Evolutionary conservation across 2,797 vertebrate genomes (phyloP).

Genomic region (Smutsia temminckii): DNA sequence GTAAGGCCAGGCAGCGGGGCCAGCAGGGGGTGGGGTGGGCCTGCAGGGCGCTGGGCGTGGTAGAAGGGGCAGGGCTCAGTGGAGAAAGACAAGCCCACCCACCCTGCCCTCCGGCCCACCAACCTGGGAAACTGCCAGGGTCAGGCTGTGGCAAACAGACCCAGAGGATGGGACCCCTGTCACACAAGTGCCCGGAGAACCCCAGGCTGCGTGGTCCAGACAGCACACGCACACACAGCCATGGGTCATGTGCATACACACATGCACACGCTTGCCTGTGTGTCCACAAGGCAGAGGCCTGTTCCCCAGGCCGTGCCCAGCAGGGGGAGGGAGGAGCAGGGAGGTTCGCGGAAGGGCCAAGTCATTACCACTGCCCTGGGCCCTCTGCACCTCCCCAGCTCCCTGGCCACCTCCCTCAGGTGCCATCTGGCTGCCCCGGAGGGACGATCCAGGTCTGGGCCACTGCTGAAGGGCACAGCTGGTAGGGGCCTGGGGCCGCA

Average conservation of each 20-base stretch:
- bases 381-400: neutral
- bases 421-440: neutral
- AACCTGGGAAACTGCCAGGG: rapidly evolving
- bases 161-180: neutral
- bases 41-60: rapidly evolving
- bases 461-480: neutral
- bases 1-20: conserved; percentile 84
- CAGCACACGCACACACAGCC: neutral
- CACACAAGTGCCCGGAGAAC: neutral
- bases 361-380: rapidly evolving
- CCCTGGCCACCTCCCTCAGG: rapidly evolving
- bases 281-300: neutral
- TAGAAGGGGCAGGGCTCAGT: too few species aligned
- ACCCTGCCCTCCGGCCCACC: neutral
- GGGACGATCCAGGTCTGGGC: neutral
- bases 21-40: rapidly evolving
- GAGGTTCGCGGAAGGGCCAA: neutral
- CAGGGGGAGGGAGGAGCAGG: neutral
- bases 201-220: neutral
- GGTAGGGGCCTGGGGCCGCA: neutral
- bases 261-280: rapidly evolving
- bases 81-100: neutral
- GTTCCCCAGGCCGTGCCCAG: neutral
- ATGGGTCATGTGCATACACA: neutral
- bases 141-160: rapidly evolving